phyloP scores from a whole-genome alignment of 2,888 invertebrate species.

The Camptogramma bilineatum region DNA sequence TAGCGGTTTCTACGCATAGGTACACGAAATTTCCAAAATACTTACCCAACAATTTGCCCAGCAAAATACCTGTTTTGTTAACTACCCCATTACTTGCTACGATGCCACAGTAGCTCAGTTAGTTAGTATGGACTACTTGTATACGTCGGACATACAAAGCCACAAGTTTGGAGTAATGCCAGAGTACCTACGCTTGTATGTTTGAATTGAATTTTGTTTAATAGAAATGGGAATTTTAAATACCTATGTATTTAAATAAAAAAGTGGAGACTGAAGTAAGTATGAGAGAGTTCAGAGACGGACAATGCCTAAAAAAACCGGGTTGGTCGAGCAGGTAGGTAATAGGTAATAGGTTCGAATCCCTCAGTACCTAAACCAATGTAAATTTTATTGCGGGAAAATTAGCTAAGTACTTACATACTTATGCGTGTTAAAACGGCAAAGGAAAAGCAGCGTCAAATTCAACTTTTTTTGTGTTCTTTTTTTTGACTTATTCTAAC shows the following conservation, averaged over 20 bases:
- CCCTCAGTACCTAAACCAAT: too few relatives aligned
- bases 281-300: too few relatives aligned
- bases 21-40: conserved; percentile 19
- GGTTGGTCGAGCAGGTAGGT: too few relatives aligned
- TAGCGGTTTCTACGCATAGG: not conserved
- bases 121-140: conserved; percentile 17
- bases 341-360: too few relatives aligned
- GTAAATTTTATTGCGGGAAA: too few relatives aligned
- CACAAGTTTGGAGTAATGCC: conserved; percentile 32
- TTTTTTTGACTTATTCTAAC: too few relatives aligned
- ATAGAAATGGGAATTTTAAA: not conserved
- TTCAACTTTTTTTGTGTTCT: too few relatives aligned
- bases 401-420: too few relatives aligned
- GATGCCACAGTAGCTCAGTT: not conserved
- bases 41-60: conserved; percentile 15
- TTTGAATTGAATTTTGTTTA: conserved; percentile 7
- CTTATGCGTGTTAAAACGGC: too few relatives aligned
- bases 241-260: not conserved
- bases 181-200: conserved; percentile 15
- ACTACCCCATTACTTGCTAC: conserved; percentile 22
- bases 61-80: conserved; percentile 26
- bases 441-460: too few relatives aligned
- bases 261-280: too few relatives aligned
- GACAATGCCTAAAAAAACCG: too few relatives aligned
- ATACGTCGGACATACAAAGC: conserved; percentile 15